Evolutionary conservation across 2,888 invertebrate genomes (phyloP).

Genomic region (Rhogogaster chlorosoma): DNA sequence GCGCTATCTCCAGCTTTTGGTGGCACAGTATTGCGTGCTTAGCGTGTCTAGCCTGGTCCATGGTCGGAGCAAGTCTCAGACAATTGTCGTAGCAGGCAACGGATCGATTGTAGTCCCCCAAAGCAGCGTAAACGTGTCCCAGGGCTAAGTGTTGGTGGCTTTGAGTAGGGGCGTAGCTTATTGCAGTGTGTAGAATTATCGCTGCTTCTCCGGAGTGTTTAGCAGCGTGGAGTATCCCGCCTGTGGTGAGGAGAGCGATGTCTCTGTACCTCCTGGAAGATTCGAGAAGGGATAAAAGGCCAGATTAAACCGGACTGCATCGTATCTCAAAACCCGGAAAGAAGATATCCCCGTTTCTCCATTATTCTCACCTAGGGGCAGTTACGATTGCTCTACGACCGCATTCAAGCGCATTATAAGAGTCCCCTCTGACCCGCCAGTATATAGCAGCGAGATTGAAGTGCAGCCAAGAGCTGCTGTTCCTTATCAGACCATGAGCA

Average conservation of each 20-base stretch:
- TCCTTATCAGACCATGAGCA: conserved; percentile 82
- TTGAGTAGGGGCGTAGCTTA: conserved; percentile 84
- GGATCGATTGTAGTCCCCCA: conserved; percentile 86
- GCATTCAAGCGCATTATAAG: conserved; percentile 90
- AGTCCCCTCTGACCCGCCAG: conserved; percentile 88
- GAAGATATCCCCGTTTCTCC: conserved; percentile 6
- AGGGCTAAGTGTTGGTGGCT: conserved; percentile 84
- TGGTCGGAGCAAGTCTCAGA: conserved; percentile 82
- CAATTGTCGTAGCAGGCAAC: conserved; percentile 84
- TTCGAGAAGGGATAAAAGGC: conserved; percentile 51
- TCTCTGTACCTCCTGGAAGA: conserved; percentile 84
- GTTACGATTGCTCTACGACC: conserved; percentile 87
- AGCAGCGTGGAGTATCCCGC: conserved; percentile 86
- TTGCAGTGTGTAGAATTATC: conserved; percentile 85
- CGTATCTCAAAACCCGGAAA: background rate
- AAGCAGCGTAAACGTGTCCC: conserved; percentile 86
- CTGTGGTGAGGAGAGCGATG: conserved; percentile 86
- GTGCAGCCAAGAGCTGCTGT: conserved; percentile 88
- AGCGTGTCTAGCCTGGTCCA: conserved; percentile 82
- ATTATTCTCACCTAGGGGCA: conserved; percentile 83
- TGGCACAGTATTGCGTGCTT: conserved; percentile 86
- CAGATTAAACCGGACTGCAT: conserved; percentile 27
- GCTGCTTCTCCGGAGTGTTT: conserved; percentile 86
- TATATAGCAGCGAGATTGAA: conserved; percentile 89
- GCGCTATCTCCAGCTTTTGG: conserved; percentile 82